phyloP scores from a whole-genome alignment of 2,888 invertebrate species.

The Cybosia mesomella region DNA sequence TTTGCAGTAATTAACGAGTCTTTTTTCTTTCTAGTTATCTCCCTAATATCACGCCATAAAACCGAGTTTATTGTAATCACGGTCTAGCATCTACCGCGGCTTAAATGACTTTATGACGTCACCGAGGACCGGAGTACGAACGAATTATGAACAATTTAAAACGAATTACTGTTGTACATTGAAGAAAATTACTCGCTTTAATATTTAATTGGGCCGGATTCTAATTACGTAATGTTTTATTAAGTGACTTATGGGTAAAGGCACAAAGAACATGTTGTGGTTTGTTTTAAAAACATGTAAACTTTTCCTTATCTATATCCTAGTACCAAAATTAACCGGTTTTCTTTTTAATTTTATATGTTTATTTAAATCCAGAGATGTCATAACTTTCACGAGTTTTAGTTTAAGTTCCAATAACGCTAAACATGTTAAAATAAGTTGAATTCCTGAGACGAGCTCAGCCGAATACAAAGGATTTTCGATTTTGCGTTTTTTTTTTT shows the following conservation, averaged over 20 bases:
- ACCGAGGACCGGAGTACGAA: slow-evolving; percentile 6
- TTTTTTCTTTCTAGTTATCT: too few species aligned
- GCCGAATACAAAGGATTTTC: too few species aligned
- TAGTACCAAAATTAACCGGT: not conserved
- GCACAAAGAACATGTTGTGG: not conserved
- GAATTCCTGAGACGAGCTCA: too few species aligned
- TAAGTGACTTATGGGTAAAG: not conserved
- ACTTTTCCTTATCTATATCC: not conserved
- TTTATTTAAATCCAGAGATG: too few species aligned
- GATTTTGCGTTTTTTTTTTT: too few species aligned
- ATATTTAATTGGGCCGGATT: slow-evolving; percentile 3
- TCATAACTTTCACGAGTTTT: too few species aligned
- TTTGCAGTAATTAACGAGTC: too few species aligned
- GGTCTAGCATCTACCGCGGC: slow-evolving; percentile 10
- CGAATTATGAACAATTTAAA: slow-evolving; percentile 22
- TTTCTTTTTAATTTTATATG: not conserved
- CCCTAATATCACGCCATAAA: slow-evolving; percentile 2
- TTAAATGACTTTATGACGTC: slow-evolving; percentile 14
- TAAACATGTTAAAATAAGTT: too few species aligned
- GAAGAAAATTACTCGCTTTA: slow-evolving; percentile 15
- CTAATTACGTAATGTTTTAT: slow-evolving; percentile 7
- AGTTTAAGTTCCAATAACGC: too few species aligned
- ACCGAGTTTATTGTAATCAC: slow-evolving; percentile 3
- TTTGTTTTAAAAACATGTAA: not conserved
- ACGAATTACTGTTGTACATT: slow-evolving; percentile 13